A percentile compares a stretch with the other conserved stretches of the same genome.
phyloP scores from a whole-genome alignment of 2,888 invertebrate species.

The Trisateles emortualis region DNA sequence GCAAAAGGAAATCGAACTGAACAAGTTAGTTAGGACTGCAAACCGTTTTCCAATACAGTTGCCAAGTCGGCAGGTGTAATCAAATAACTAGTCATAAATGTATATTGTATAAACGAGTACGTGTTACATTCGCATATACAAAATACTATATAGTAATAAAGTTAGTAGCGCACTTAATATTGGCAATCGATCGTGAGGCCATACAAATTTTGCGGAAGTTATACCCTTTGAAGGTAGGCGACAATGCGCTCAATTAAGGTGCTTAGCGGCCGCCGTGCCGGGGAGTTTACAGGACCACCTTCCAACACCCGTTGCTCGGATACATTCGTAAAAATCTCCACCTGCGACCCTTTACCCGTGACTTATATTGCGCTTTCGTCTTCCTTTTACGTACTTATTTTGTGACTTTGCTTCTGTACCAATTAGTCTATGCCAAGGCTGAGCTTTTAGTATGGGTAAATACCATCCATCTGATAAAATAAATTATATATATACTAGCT shows the following conservation, averaged over 20 bases:
- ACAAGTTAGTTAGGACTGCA: background rate
- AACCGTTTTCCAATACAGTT: background rate
- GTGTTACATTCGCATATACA: background rate
- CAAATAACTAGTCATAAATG: background rate
- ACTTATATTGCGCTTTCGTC: conserved; percentile 5
- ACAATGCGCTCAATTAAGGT: conserved; percentile 37
- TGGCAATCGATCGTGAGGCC: conserved; percentile 6
- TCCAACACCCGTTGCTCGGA: conserved; percentile 16
- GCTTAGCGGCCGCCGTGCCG: background rate
- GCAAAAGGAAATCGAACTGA: no score
- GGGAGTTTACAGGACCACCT: background rate
- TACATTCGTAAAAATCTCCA: conserved; percentile 16
- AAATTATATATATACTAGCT: no score
- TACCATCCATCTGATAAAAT: no score
- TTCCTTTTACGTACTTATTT: background rate
- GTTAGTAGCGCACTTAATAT: background rate
- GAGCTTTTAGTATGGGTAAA: no score
- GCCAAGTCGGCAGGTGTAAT: background rate
- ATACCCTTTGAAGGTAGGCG: conserved; percentile 20
- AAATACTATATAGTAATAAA: background rate
- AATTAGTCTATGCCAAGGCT: no score
- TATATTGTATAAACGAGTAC: background rate
- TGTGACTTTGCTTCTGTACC: no score
- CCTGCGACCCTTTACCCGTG: conserved; percentile 22
- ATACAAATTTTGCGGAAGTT: conserved; percentile 12